phyloP scores from a whole-genome alignment of 1,140 invertebrate genomes.

The Zaprionus ornatus region DNA sequence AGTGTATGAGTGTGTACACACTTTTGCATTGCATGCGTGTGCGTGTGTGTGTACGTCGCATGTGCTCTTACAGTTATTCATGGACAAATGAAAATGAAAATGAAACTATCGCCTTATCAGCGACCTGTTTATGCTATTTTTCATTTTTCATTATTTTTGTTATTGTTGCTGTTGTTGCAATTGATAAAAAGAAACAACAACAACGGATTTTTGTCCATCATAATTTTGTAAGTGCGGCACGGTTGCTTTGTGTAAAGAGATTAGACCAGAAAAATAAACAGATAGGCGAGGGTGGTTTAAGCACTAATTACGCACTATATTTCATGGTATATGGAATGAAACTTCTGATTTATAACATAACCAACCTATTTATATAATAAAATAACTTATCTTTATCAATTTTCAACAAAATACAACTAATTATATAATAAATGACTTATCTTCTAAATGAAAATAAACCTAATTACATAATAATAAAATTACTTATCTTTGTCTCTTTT shows the following conservation, averaged over 20 bases:
- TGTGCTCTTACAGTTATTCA: slow-evolving; percentile 18
- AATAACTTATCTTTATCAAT: neutral
- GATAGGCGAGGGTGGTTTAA: slow-evolving; percentile 15
- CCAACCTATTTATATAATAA: neutral
- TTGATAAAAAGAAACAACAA: slow-evolving; percentile 56
- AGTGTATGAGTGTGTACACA: neutral
- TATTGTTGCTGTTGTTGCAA: slow-evolving; percentile 25
- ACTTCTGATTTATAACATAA: neutral
- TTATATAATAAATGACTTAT: neutral
- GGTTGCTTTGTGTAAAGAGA: slow-evolving; percentile 39
- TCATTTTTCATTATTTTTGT: slow-evolving; percentile 38
- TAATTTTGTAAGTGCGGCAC: slow-evolving; percentile 35
- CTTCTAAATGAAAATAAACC: neutral
- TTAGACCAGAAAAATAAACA: slow-evolving; percentile 33
- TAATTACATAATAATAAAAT: neutral
- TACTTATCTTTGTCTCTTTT: neutral
- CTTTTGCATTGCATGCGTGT: neutral
- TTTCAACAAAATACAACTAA: neutral
- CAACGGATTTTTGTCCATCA: slow-evolving; percentile 32
- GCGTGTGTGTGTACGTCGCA: neutral
- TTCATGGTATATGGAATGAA: neutral
- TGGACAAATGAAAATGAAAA: slow-evolving; percentile 31
- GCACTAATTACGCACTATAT: neutral
- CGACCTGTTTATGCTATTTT: slow-evolving; percentile 64
- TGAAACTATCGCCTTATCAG: slow-evolving; percentile 58